Evolutionary conservation across 2,888 invertebrate genomes (phyloP), one percentile per base, ranked within the genome.

Genomic region (Acleris literana): DNA sequence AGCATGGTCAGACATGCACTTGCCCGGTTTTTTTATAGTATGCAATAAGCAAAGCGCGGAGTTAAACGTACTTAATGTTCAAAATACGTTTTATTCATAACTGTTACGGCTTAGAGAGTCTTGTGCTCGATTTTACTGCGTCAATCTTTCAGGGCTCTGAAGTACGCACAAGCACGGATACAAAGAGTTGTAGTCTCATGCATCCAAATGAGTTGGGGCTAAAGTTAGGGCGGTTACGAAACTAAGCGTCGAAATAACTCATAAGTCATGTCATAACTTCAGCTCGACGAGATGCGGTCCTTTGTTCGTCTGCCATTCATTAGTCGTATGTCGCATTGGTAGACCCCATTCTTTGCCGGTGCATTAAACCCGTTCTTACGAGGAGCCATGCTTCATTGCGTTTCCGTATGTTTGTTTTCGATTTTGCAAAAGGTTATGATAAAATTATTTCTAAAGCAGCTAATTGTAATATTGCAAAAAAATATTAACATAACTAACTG

Each of bases 301-400:
- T 88, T 91, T 91, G 90, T 92, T 84, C 81, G 82, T 82, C 82
- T 82, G 84, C 85, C 82, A 90, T 92, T 90, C 91, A 90, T 91
- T 90, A 89, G 86, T 83, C 85, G 88, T 86, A 86, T 88, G 87
- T 85, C 79, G 82, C 82, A 82, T 82, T 79, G 79, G 86, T 80
- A 81, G 81, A 77, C 84, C 85, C 79, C 87, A 87, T 91, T 90
- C 87, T 90, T 84, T 70, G 71, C 75, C 79, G 82, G 92, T 84
- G 81, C 90, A 82, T 84, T 87, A 91, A 90, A 88, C 88, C 29
- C 29, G 6, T 29, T 29, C 29, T 7, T 29, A 29, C 79, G 75
- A 70, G 82, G 83, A 87, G 88, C 87, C 85, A 81, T 83, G 81
- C 84, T 85, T 83, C 83, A 82, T 82, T 78, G 68, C 79, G 78